Conservation (phyloP, 1,140 invertebrate genomes). For the Aphaenogaster rudis region DNA sequence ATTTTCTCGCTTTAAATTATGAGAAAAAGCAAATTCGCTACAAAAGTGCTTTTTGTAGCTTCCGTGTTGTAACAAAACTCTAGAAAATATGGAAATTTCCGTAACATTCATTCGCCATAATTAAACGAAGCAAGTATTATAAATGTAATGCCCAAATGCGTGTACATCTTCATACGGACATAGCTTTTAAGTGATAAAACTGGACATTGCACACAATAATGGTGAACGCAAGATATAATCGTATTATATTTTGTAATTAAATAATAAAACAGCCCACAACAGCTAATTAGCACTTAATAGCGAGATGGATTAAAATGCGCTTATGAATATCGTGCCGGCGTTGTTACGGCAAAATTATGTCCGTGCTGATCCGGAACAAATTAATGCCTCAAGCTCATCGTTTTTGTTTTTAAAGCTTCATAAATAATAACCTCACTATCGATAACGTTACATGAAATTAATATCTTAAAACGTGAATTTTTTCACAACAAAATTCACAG, state of each 20-base stretch:
- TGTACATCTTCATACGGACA: not conserved
- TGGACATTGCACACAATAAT: not conserved
- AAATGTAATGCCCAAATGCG: not conserved
- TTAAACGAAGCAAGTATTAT: slow-evolving; percentile 27
- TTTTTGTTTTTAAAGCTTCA: slow-evolving; percentile 26
- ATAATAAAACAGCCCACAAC: slow-evolving; percentile 40
- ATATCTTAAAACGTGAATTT: slow-evolving; percentile 8
- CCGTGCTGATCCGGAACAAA: slow-evolving; percentile 49
- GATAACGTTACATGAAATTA: slow-evolving; percentile 4
- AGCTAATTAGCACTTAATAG: slow-evolving; percentile 55
- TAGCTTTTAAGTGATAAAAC: not conserved
- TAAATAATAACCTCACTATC: slow-evolving; percentile 44
- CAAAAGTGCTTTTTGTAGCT: not conserved
- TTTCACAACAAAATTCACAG: not conserved
- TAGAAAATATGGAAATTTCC: not conserved
- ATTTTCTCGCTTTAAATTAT: slow-evolving; percentile 41
- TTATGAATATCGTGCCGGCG: slow-evolving; percentile 46
- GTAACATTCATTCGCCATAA: not conserved
- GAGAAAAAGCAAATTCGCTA: not conserved
- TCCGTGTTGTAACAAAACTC: not conserved
- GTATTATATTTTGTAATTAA: slow-evolving; percentile 51
- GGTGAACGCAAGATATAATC: slow-evolving; percentile 14
- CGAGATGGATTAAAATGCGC: slow-evolving; percentile 39
- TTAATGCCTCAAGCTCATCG: slow-evolving; percentile 13
- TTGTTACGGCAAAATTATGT: slow-evolving; percentile 50